Conservation (phyloP, 2,888 invertebrate species). For the Clepsis dumicolana region DNA sequence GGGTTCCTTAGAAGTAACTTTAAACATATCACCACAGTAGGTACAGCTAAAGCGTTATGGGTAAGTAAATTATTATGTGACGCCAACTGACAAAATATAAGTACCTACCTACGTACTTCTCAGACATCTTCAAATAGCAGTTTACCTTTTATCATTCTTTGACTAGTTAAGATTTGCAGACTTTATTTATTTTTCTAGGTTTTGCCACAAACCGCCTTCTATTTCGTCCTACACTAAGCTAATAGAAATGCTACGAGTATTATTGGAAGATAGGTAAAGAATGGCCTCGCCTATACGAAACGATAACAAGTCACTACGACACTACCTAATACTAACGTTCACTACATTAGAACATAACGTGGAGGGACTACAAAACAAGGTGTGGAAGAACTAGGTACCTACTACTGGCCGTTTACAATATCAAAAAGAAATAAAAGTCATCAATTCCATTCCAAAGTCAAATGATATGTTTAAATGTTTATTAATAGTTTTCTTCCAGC, state of each 20-base stretch:
- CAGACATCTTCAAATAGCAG: too few species aligned
- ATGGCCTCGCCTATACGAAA: conserved; percentile 79
- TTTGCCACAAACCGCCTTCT: conserved; percentile 50
- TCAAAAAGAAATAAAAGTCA: conserved; percentile 35
- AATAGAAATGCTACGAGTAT: conserved; percentile 73
- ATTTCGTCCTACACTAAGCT: conserved; percentile 63
- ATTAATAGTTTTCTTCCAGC: not conserved
- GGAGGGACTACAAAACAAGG: conserved; percentile 79
- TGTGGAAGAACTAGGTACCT: conserved; percentile 43
- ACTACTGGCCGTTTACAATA: conserved; percentile 41
- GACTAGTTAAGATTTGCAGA: not conserved
- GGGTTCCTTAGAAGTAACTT: not conserved
- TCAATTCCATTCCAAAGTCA: conserved; percentile 17
- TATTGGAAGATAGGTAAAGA: conserved; percentile 73
- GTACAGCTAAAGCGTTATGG: too few species aligned
- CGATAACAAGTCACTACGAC: conserved; percentile 67
- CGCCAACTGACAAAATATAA: too few species aligned
- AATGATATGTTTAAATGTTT: not conserved
- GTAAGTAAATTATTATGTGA: too few species aligned
- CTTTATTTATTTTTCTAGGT: conserved; percentile 36
- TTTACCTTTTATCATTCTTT: not conserved
- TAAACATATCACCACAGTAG: not conserved
- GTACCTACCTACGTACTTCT: too few species aligned
- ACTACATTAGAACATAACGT: conserved; percentile 68
- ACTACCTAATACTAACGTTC: conserved; percentile 53